Conservation (phyloP, 2,888 invertebrate species). For the Sepioteuthis lessoniana region DNA sequence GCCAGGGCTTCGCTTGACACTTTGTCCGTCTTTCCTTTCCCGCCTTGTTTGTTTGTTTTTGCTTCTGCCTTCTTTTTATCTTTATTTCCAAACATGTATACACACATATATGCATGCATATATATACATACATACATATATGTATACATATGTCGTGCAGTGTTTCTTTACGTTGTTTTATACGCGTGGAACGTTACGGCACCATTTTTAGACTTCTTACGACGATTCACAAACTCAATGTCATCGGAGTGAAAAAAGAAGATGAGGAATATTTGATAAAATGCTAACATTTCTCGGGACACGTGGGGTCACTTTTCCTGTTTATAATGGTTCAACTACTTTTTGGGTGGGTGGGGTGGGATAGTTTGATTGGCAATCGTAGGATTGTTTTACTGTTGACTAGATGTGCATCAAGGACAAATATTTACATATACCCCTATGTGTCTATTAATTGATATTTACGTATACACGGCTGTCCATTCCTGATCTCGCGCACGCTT, state of each 20-base stretch:
- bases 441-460: constrained; percentile 1
- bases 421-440: neutral
- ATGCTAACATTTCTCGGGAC: neutral
- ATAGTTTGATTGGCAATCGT: neutral
- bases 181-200: neutral
- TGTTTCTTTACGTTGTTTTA: neutral
- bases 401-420: neutral
- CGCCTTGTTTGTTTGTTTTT: neutral
- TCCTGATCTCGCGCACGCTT: neutral
- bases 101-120: constrained; percentile 8
- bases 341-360: neutral
- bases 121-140: neutral
- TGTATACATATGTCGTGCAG: neutral
- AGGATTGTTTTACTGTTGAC: neutral
- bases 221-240: neutral
- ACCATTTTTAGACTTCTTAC: neutral
- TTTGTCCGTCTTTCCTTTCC: neutral
- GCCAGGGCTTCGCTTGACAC: neutral
- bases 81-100: neutral
- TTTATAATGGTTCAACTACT: neutral
- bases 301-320: neutral
- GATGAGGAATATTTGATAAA: neutral
- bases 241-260: neutral
- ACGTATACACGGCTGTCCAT: neutral
- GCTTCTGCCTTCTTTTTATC: neutral